phyloP scores from a whole-genome alignment of 2,888 invertebrate species.

The Petrolisthes cinctipes region DNA sequence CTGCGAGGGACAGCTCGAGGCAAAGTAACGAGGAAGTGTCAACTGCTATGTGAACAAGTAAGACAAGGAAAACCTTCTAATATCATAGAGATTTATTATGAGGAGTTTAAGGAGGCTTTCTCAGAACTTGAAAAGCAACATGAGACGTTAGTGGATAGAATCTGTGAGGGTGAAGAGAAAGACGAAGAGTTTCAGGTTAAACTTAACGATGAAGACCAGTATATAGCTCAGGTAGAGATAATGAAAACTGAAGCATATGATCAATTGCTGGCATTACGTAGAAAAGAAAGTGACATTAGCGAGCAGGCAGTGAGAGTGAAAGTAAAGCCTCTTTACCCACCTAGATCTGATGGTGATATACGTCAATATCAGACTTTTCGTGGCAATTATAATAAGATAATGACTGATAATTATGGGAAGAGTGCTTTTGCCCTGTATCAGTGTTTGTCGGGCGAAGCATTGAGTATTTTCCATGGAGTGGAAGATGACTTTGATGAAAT shows the following conservation, averaged over 20 bases:
- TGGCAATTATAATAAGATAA: background rate
- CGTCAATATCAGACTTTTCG: constrained; percentile 5
- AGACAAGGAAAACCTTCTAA: background rate
- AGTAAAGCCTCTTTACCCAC: background rate
- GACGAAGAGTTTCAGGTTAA: background rate
- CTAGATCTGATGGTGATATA: background rate
- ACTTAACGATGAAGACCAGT: background rate
- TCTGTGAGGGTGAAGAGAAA: background rate
- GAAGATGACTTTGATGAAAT: constrained; percentile 15
- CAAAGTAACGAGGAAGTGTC: background rate
- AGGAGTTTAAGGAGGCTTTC: background rate
- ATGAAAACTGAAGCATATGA: background rate
- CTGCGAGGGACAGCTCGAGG: background rate
- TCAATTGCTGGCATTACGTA: background rate
- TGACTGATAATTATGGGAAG: constrained; percentile 7
- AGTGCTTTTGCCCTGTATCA: background rate
- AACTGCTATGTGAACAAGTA: background rate
- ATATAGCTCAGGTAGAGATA: background rate
- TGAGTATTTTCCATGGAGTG: constrained; percentile 5
- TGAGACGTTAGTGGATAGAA: background rate
- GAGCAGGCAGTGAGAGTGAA: background rate
- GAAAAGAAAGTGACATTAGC: background rate
- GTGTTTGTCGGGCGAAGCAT: background rate
- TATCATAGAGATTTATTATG: background rate
- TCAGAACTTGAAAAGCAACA: background rate